phyloP scores from a whole-genome alignment of 2,113 vertebrate genomes.

The Nanorana parkeri region DNA sequence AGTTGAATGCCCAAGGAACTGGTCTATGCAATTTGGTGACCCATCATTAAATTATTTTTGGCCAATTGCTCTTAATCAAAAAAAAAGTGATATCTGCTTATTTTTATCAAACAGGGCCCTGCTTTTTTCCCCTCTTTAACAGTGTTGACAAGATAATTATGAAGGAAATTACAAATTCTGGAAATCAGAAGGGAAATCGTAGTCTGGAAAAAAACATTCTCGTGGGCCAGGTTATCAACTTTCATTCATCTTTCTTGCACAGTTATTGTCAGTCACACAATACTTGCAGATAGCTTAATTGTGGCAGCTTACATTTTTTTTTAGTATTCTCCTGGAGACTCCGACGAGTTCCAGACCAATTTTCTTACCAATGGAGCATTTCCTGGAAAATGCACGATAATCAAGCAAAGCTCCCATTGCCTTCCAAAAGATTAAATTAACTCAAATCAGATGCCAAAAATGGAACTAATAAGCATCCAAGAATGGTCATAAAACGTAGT shows the following conservation, averaged over 20 bases:
- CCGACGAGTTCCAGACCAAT: constrained; percentile 47
- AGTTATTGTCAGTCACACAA: constrained; percentile 50
- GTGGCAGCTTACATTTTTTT: constrained; percentile 18
- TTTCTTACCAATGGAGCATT: constrained; percentile 57
- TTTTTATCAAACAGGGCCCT: no score
- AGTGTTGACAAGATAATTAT: not conserved
- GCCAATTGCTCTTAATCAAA: no score
- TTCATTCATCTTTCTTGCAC: constrained; percentile 48
- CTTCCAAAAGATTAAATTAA: constrained; percentile 57
- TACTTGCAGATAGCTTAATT: constrained; percentile 50
- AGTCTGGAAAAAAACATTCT: constrained; percentile 27
- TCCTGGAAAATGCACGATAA: constrained; percentile 52
- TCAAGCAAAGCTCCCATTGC: constrained; percentile 43
- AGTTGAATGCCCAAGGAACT: no score
- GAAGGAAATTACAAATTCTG: constrained; percentile 8
- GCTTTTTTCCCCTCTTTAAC: no score
- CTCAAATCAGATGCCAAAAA: constrained; percentile 53
- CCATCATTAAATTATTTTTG: no score
- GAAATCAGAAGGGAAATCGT: constrained; percentile 11
- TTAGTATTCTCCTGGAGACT: constrained; percentile 52
- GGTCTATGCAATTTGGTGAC: no score
- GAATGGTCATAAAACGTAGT: constrained; percentile 46
- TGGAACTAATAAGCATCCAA: constrained; percentile 45
- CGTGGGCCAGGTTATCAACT: constrained; percentile 46
- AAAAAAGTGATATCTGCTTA: no score